phyloP scores from a whole-genome alignment of 2,113 vertebrate species.

The Ranitomeya variabilis region DNA sequence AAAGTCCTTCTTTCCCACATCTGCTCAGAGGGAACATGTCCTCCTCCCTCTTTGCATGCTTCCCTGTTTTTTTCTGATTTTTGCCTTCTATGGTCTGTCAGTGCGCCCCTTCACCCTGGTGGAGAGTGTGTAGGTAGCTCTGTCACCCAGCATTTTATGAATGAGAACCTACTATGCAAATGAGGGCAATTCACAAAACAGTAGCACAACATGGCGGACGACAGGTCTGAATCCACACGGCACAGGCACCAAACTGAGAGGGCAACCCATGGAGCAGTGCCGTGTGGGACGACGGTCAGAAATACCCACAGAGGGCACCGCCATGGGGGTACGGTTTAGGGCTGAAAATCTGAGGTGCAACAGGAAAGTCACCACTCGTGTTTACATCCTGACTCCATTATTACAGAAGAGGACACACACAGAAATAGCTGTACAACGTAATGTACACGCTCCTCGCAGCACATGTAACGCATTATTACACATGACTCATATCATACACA shows the following conservation, averaged over 20 bases:
- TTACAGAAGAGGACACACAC: too few species aligned
- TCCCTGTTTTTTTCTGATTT: background rate
- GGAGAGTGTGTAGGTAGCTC: slow-evolving; percentile 34
- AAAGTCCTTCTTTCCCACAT: background rate
- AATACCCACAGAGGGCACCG: background rate
- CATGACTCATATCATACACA: background rate
- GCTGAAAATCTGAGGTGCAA: too few species aligned
- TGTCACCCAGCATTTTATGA: slow-evolving; percentile 53
- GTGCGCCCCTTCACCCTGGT: slow-evolving; percentile 32
- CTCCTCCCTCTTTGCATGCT: background rate
- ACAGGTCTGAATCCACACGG: background rate
- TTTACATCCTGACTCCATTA: too few species aligned
- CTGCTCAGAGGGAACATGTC: background rate
- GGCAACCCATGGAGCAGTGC: background rate
- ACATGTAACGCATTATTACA: background rate
- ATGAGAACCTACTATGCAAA: slow-evolving; percentile 57
- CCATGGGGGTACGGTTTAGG: background rate
- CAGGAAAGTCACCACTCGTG: background rate
- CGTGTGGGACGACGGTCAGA: background rate
- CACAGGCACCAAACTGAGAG: background rate
- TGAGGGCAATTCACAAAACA: slow-evolving; percentile 57
- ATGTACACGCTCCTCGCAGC: background rate
- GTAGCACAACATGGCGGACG: slow-evolving; percentile 54
- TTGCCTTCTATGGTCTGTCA: background rate
- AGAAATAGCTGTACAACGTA: too few species aligned